Evolutionary conservation across 2,888 invertebrate genomes (phyloP), one percentile per base, ranked within the genome.

Genomic region (Deilephila elpenor): DNA sequence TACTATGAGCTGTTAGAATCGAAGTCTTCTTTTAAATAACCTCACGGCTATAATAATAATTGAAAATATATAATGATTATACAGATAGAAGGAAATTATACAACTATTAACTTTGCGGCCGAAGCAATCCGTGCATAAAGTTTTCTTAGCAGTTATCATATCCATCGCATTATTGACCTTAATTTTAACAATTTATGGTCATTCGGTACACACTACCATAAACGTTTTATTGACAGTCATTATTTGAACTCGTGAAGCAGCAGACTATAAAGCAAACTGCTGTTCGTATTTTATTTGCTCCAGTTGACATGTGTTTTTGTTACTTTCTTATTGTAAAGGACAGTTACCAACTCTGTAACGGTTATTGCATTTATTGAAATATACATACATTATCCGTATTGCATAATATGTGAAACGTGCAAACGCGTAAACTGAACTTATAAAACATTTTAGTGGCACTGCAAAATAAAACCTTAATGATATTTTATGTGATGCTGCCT

Each of bases 171-270:
- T 92, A 92, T 92, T 92, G 92, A 92, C 92, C 92, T 92, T 93
- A 93, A 93, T 92, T 91, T 92, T 85, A 84, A 88, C 87, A 92
- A 92, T 92, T 91, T 92, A 93, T 91, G 89, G 90, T 88, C 90
- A 91, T 92, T 90, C 86, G 88, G 90, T 89, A 87, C 90, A 87
- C 81, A 89, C 86, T 88, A 86, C 90, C 89, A 91, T 93, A 91
- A 91, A 89, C 84, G 91, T 91, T 91, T 93, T 93, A 92, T 92
- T 91, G 88, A 87, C 88, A 88, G 85, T 89, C 88, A 89, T 91
- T 91, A 90, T 87, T 89, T 89, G 88, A 89, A 88, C 84, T 86
- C 84, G 86, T 86, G 84, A 83, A 84, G 87, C 88, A 85, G 83
- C 83, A 81, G 80, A 74, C 86, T 86, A 86, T 86, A 88, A 86